Evolutionary conservation across 1,140 invertebrate genomes (phyloP).

Genomic region (Maconellicoccus hirsutus): DNA sequence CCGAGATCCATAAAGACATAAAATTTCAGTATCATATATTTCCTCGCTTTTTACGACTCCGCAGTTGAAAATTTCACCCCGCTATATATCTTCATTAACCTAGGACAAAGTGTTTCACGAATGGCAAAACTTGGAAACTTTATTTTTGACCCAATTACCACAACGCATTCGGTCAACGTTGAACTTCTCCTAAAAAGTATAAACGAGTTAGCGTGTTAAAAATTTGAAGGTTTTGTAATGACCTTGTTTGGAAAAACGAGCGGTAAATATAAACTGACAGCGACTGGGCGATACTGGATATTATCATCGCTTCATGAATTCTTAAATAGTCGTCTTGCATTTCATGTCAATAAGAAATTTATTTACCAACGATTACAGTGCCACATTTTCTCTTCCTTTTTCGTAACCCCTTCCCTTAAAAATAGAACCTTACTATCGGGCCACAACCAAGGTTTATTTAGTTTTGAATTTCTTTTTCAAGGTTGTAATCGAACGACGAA

Average conservation of each 20-base stretch:
- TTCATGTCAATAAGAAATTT: not conserved
- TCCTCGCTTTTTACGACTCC: too few relatives aligned
- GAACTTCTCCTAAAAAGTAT: too few relatives aligned
- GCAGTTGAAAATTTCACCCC: too few relatives aligned
- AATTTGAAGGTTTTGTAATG: not conserved
- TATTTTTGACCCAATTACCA: too few relatives aligned
- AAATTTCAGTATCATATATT: too few relatives aligned
- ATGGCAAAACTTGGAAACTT: too few relatives aligned
- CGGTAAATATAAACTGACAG: not conserved
- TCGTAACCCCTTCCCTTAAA: not conserved
- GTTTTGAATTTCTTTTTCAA: conserved; percentile 1
- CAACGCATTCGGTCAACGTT: too few relatives aligned
- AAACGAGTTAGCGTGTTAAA: not conserved
- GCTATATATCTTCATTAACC: too few relatives aligned
- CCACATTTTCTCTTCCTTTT: not conserved
- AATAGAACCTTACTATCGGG: not conserved
- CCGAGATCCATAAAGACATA: too few relatives aligned
- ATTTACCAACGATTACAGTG: not conserved
- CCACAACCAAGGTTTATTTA: not conserved
- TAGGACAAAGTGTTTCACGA: too few relatives aligned
- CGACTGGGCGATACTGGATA: not conserved
- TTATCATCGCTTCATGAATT: not conserved
- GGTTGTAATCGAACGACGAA: not conserved
- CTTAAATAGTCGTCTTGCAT: not conserved
- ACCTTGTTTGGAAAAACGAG: not conserved